Base-by-base conservation (phyloP, 2,888 invertebrate genomes). In the Andrena fulva region DNA sequence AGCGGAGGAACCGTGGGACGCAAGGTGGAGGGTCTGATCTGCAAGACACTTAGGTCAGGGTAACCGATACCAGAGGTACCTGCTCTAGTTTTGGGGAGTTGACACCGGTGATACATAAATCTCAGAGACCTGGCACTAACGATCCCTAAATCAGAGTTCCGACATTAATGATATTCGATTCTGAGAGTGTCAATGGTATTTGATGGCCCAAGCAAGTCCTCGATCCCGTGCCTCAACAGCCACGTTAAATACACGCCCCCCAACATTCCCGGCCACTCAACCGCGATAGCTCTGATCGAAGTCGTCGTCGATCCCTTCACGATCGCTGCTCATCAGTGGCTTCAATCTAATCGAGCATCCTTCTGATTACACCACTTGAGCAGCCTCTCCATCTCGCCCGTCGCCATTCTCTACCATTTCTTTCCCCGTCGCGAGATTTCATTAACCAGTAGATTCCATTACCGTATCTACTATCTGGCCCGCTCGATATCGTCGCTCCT, bases 391-490 rank as follows among this genome's bases (percentile, higher is more conserved):
- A 3, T 5, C 27, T n/a, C n/a, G 10, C 8, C 33, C 10, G 42
- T 48, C 63, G 20, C 48, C 7, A 29, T 24, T 12, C 5, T 2
- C 16, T 0, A 7, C 16, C n/a, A 20, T 10, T 31, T 52, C n/a
- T 27, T 16, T 16, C 12, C 20, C 2, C 29, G n/a, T 35, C 48
- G 20, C 29, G 12, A n/a, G 42, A 64, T 80, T 80, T 80, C 54
- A 74, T 81, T 74, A 70, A 73, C 50, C 68, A 20, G 7, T 50
- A 24, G 60, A 73, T 77, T 66, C 62, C 68, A 75, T 78, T 75
- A 69, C 59, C 59, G 10, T 74, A 52, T 62, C 66, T 24, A 16
- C 42, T 42, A 42, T 42, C 42, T 42, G 42, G 50, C 31, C 31
- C 52, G 42, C 10, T 50, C 59, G 80, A 48, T 54, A 70, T 66